Percentiles rank a stretch among this genome's conserved stretches.
These are phyloP conservation scores for Orchesella flavescens DNA, from an alignment of 2,888 invertebrate genomes.

Conservation along the genomic window DNA sequence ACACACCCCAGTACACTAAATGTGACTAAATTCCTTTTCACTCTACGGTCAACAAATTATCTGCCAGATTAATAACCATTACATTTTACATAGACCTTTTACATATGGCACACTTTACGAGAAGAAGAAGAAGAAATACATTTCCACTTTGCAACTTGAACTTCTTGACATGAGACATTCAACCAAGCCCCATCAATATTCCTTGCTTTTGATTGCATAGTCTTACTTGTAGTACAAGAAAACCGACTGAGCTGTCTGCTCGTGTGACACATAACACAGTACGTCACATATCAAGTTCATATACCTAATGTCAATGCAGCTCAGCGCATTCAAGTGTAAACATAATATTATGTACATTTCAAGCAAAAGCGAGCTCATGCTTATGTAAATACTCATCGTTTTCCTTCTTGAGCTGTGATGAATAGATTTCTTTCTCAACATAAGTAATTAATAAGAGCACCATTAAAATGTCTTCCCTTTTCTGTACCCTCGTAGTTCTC, in stretches of 20 bases:
- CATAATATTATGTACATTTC: too few species aligned
- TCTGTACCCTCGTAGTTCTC: too few species aligned
- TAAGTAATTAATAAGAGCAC: conserved; percentile 40
- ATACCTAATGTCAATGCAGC: too few species aligned
- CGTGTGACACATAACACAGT: too few species aligned
- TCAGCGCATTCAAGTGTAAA: too few species aligned
- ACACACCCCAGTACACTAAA: too few species aligned
- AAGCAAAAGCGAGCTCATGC: too few species aligned
- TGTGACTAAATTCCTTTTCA: neutral
- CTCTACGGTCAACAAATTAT: conserved; percentile 7
- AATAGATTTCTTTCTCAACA: conserved; percentile 42
- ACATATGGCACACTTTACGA: neutral
- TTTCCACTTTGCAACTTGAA: neutral
- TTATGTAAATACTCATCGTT: neutral
- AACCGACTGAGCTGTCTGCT: too few species aligned
- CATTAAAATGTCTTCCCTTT: conserved; percentile 20
- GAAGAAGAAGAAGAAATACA: neutral
- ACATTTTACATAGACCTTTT: neutral
- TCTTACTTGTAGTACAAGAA: neutral
- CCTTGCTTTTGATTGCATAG: neutral
- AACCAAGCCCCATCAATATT: conserved; percentile 22
- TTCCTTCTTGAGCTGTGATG: conserved; percentile 35
- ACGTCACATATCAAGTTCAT: too few species aligned
- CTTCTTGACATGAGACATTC: conserved; percentile 15
- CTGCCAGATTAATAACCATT: neutral